Percentiles rank a stretch among this genome's conserved stretches.
Evolutionary conservation across 2,888 invertebrate species (phyloP).

Genomic region (Allolobophora icterica): DNA sequence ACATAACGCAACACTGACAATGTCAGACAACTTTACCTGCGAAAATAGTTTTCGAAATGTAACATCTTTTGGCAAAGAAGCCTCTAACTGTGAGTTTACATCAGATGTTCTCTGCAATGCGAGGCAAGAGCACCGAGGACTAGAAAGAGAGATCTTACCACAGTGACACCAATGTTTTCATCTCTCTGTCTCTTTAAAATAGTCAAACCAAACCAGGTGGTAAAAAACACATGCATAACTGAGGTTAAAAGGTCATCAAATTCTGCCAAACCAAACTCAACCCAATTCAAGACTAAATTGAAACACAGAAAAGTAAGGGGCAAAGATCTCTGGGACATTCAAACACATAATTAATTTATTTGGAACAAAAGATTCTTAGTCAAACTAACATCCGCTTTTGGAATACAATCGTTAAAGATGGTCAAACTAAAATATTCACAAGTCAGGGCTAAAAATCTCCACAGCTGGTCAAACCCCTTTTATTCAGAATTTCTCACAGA

Average conservation of each 20-base stretch:
- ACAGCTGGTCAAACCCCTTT: background rate
- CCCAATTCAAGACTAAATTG: background rate
- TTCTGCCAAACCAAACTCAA: background rate
- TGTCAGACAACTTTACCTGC: conserved; percentile 17
- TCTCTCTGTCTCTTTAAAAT: background rate
- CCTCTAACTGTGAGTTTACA: background rate
- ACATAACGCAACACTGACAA: background rate
- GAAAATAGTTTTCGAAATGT: conserved; percentile 8
- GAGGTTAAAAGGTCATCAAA: background rate
- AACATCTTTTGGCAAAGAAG: background rate
- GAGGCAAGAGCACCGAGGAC: background rate
- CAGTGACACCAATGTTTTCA: background rate
- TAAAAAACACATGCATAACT: background rate
- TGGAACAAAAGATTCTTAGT: background rate
- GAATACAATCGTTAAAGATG: background rate
- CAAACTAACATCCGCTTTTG: background rate
- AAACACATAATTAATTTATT: background rate
- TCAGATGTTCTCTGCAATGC: background rate
- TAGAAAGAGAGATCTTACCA: background rate
- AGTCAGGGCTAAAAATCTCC: background rate
- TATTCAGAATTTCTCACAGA: background rate
- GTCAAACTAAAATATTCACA: background rate
- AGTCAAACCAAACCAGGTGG: background rate
- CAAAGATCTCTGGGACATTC: background rate
- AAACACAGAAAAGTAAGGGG: background rate